Base-by-base conservation (phyloP, 2,113 vertebrate genomes). In the Anhinga rufa region DNA sequence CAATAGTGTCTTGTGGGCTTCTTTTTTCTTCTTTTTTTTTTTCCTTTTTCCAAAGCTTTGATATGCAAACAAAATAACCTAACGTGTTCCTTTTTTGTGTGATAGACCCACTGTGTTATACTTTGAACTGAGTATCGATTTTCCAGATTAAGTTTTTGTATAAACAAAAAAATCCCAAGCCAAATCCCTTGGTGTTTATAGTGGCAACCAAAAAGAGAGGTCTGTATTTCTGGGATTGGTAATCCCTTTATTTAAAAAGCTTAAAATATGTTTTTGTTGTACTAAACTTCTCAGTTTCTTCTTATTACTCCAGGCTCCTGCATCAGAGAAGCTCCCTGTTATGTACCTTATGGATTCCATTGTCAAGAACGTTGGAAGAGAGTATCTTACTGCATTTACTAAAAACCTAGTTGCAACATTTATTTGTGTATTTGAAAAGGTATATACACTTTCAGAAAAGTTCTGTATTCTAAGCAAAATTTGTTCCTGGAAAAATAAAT, bases 291-390 rank as follows among this genome's bases (percentile, higher is more conserved):
- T 98, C 98, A 99, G 99, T 99, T 99, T 99, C 99, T 99, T 99
- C 99, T 99, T 99, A 98, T 99, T 98, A 98, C 98, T 99, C 98
- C 98, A 99, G 99, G 99, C 99, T 95, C 98, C 99, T 95, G 61
- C 99, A 94, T 97, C 98, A 96, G 99, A 99, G 99, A 99, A 99
- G 99, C 99, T 99, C 87, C 99, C 99, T 34, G 99, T 99, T 99
- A 99, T 99, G 99, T 99, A 99, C 98, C 99, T 99, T 98, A 99
- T 99, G 99, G 99, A 99, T 99, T 99, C 99, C 98, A 99, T 99
- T 98, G 99, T 99, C 99, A 99, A 99, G 99, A 99, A 99, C 95
- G 99, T 99, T 98, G 99, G 99, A 98, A 99, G 99, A 99, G 99
- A 99, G 74, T 99, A 99, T 99, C 99, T 99, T 98, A 98, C 98